Evolutionary conservation across 2,888 invertebrate genomes (phyloP).

Genomic region (Perizoma flavofasciatum): DNA sequence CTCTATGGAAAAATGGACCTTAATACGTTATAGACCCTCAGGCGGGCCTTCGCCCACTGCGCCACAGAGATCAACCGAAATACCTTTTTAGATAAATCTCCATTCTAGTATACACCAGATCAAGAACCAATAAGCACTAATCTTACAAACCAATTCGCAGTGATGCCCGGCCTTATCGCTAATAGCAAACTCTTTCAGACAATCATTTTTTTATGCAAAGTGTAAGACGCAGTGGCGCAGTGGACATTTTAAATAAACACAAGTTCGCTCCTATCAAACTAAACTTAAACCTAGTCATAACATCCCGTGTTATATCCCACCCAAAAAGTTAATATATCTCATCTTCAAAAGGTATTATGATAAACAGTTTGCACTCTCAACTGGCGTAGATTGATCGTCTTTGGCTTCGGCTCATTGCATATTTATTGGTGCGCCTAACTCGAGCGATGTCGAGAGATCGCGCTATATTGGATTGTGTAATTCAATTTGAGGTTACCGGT

Average conservation of each 20-base stretch:
- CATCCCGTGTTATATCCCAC: constrained; percentile 12
- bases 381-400: constrained; percentile 64
- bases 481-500: constrained; percentile 44
- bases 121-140: no score
- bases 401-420: constrained; percentile 61
- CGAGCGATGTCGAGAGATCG: constrained; percentile 47
- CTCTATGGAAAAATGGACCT: no score
- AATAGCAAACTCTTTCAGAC: no score
- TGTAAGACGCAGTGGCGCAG: no score
- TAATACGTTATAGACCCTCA: no score
- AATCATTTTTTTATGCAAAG: no score
- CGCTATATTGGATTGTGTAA: constrained; percentile 53
- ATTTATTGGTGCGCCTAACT: constrained; percentile 66
- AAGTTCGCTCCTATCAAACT: constrained; percentile 15
- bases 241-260: neutral
- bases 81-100: no score
- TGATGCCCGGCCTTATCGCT: no score
- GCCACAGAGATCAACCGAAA: no score
- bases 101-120: no score
- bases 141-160: no score
- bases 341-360: constrained; percentile 60
- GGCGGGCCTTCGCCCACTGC: no score
- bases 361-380: constrained; percentile 63
- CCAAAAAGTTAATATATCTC: constrained; percentile 44
- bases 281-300: constrained; percentile 15